A percentile compares a stretch with the other conserved stretches of the same genome.
phyloP scores from a whole-genome alignment of 2,888 invertebrate species.

The Minunthozetes semirufus region DNA sequence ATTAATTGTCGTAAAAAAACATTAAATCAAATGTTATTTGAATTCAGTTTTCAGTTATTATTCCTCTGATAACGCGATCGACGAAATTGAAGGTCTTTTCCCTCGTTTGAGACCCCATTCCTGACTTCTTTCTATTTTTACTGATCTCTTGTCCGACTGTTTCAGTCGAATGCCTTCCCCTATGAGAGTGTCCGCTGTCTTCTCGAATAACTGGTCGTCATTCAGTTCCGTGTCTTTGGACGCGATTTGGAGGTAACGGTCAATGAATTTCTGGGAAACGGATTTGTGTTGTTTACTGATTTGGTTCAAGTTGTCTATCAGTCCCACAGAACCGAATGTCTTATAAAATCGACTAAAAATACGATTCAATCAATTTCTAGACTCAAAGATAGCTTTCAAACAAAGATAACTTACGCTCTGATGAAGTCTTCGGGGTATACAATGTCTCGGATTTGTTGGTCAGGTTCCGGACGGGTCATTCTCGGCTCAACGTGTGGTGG shows the following conservation, averaged over 20 bases:
- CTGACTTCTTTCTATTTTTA: neutral
- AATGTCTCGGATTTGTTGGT: conserved; percentile 37
- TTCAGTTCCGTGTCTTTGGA: neutral
- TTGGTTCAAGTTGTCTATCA: conserved; percentile 45
- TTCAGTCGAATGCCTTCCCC: neutral
- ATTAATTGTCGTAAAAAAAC: no score
- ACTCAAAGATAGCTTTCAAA: no score
- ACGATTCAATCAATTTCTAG: no score
- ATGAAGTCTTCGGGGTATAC: conserved; percentile 63
- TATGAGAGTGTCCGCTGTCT: neutral
- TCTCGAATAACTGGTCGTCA: neutral
- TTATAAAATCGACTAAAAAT: conserved; percentile 50
- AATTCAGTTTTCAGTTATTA: neutral
- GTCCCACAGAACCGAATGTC: conserved; percentile 46
- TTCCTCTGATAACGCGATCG: neutral
- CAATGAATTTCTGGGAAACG: conserved; percentile 4
- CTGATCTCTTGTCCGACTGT: no score
- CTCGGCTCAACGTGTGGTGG: conserved; percentile 76
- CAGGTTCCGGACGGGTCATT: conserved; percentile 36
- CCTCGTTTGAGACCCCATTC: neutral
- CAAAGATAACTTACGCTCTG: conserved; percentile 83
- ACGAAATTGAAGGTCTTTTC: neutral
- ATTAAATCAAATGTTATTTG: neutral
- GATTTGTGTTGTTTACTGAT: neutral
- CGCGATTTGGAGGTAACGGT: neutral